Evolutionary conservation across 2,113 vertebrate genomes (phyloP).

Genomic region (Gobiocypris rarus): DNA sequence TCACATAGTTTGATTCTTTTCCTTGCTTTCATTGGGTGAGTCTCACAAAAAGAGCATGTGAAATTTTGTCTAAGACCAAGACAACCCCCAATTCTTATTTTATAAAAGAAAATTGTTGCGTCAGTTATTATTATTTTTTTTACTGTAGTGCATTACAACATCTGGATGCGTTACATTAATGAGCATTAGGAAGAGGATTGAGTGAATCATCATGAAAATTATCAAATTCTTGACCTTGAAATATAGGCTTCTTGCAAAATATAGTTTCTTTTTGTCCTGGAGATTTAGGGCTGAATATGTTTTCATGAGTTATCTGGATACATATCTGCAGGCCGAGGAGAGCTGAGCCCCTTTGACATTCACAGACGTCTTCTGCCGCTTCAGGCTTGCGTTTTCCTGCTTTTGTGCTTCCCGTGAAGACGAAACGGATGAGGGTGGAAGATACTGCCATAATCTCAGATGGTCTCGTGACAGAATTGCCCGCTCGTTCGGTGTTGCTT

Average conservation of each 20-base stretch:
- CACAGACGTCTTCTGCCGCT: constrained; percentile 28
- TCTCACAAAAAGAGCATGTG: background rate
- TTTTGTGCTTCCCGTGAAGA: constrained; percentile 34
- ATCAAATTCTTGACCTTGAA: background rate
- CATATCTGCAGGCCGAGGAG: background rate
- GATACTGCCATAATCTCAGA: constrained; percentile 68
- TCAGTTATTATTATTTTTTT: background rate
- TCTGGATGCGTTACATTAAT: constrained; percentile 6
- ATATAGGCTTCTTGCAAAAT: background rate
- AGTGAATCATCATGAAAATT: background rate
- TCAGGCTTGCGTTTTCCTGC: constrained; percentile 55
- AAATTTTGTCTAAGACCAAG: background rate
- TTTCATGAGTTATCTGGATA: background rate
- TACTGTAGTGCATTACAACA: background rate
- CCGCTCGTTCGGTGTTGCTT: constrained; percentile 30
- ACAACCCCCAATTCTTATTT: background rate
- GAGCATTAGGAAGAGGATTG: background rate
- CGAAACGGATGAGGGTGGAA: constrained; percentile 10
- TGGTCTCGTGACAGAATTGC: background rate
- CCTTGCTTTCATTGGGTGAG: background rate
- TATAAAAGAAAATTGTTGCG: background rate
- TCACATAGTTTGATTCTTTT: background rate
- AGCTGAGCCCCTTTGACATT: constrained; percentile 44
- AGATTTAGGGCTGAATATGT: background rate
- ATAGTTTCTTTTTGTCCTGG: background rate